phyloP scores from a whole-genome alignment of 2,888 invertebrate species.

The Lucinisca nassula region DNA sequence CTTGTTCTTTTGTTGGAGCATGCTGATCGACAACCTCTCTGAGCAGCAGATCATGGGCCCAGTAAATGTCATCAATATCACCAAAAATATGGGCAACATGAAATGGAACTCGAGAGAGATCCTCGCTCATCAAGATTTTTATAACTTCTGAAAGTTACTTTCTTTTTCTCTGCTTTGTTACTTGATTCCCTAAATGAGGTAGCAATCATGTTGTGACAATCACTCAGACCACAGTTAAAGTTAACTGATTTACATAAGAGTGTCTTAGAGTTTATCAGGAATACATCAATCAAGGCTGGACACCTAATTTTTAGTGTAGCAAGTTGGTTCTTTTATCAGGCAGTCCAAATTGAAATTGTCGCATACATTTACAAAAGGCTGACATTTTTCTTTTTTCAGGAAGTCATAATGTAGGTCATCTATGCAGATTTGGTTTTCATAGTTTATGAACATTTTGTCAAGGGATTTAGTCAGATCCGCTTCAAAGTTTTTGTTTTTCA shows the following conservation, averaged over 20 bases:
- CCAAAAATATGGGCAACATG: slow-evolving; percentile 29
- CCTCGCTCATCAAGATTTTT: not conserved
- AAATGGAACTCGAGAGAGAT: slow-evolving; percentile 17
- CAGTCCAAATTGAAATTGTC: not conserved
- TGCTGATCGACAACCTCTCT: not conserved
- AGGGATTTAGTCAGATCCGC: not conserved
- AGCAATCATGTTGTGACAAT: slow-evolving; percentile 4
- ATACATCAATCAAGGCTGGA: slow-evolving; percentile 10
- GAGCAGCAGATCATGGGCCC: slow-evolving; percentile 20
- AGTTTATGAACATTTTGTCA: slow-evolving; percentile 20
- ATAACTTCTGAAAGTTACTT: not conserved
- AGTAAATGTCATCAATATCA: slow-evolving; percentile 27
- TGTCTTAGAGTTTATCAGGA: slow-evolving; percentile 5
- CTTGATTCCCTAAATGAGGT: not conserved
- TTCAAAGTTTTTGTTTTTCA: not conserved
- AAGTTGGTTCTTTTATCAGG: not conserved
- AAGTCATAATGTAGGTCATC: slow-evolving; percentile 14
- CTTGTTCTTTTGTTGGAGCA: not conserved
- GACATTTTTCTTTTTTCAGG: not conserved
- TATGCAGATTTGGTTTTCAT: not conserved
- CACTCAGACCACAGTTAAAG: slow-evolving; percentile 6
- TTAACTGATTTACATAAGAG: not conserved
- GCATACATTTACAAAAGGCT: not conserved
- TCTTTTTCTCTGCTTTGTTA: not conserved
- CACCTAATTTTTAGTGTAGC: not conserved